Percentiles rank a stretch among this genome's conserved stretches.
Conservation (phyloP, 2,888 invertebrate species). For the Cephus nigrinus region DNA sequence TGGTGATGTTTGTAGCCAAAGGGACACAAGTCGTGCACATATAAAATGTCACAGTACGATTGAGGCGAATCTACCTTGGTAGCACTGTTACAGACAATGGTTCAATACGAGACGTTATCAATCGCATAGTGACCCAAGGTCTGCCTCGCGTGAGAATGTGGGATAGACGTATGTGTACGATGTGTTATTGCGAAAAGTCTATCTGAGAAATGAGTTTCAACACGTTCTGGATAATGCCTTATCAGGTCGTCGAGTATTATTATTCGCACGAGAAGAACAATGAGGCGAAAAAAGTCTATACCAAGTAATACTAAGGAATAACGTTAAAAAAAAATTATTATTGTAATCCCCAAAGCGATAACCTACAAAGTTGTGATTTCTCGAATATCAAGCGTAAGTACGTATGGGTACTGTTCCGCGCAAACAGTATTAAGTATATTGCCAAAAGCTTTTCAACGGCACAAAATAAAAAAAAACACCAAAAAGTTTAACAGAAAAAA, state of each 20-base stretch:
- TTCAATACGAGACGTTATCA: not conserved
- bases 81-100: not conserved
- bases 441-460: not conserved
- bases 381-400: not conserved
- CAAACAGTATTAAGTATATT: not conserved
- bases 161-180: not conserved
- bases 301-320: not conserved
- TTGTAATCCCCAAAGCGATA: not conserved
- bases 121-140: not conserved
- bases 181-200: not conserved
- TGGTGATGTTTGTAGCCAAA: not conserved
- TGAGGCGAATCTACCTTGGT: not conserved
- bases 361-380: not conserved
- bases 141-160: not conserved
- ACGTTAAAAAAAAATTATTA: not conserved
- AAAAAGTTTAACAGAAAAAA: too few relatives aligned
- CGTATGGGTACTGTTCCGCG: too few relatives aligned
- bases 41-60: not conserved
- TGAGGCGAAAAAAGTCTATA: not conserved
- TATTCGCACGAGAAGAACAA: not conserved
- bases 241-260: not conserved
- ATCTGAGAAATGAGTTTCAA: not conserved
- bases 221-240: not conserved
- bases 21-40: not conserved
- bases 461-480: too few relatives aligned